Base-by-base conservation (phyloP, 2,888 invertebrate genomes). In the Epistrophe eligans region DNA sequence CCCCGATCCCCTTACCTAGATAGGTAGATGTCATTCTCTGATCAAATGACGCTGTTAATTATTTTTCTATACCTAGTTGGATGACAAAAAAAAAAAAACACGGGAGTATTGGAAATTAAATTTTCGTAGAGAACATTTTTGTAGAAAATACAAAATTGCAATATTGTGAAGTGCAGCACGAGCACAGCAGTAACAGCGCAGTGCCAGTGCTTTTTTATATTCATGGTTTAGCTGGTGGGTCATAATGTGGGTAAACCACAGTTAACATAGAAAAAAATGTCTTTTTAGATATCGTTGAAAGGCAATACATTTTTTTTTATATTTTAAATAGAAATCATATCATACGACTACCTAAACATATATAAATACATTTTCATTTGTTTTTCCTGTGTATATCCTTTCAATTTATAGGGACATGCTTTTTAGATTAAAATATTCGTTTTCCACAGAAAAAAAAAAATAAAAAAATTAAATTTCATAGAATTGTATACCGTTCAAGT, bases 1-100 rank as follows among this genome's bases (percentile, higher is more conserved):
- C 40, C 43, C 24, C 24, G 4, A 3, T 9, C 5, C 40, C 15
- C 15, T 9, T 15, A 2, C 5, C 28, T 28, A 15, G 13, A 3
- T 11, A 52, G 35, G 9, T 17, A 35, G 35, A 35, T 43, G 58
- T 48, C 57, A 45, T 17, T 45, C 3, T 57, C 58, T 79, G 77
- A 67, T 72, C 67, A 72, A 79, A 72, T 83, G 83, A 48, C 74
- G 79, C 76, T 87, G 87, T 87, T 87, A 87, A 87, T 87, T 87
- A 87, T 87, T 87, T 87, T 87, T 87, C 76, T 87, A 35, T 35
- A 35, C 35, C 35, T 8, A 79, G 79, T 83, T 77, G 52, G 62
- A 43, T 17, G 10, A 62, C 0, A 40, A 62, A 40, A 60, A 62
- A 38, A 8, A 35, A 35, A 60, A 35, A n/a, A 60, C 40, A 38